Conservation (phyloP, 2,113 vertebrate genomes). For the Verasper variegatus region DNA sequence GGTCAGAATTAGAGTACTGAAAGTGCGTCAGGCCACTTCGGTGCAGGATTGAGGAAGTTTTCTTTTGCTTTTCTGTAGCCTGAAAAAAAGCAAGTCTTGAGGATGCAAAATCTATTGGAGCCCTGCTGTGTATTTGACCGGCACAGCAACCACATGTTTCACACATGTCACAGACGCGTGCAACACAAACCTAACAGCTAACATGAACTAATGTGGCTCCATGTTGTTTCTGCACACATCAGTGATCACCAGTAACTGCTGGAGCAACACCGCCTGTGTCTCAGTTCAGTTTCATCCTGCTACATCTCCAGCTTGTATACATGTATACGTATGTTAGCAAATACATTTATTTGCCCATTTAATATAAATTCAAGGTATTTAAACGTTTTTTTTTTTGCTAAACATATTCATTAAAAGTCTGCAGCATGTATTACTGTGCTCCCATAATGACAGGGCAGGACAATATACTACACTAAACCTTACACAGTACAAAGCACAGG, state of each 20-base stretch:
- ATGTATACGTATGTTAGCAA: too few species aligned
- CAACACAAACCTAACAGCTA: not conserved
- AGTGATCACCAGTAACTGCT: constrained; percentile 1
- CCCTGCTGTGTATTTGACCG: too few species aligned
- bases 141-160: not conserved
- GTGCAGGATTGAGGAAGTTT: not conserved
- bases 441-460: too few species aligned
- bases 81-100: not conserved
- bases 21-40: not conserved
- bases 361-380: not conserved
- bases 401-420: not conserved
- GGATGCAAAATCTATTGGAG: not conserved
- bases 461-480: not conserved
- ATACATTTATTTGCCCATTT: not conserved
- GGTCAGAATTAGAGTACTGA: not conserved
- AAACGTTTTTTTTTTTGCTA: too few species aligned
- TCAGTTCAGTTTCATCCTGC: not conserved
- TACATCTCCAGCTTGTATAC: not conserved
- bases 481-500: not conserved
- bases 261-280: not conserved
- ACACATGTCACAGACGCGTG: not conserved
- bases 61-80: not conserved
- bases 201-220: too few species aligned
- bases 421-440: too few species aligned
- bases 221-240: constrained; percentile 7